phyloP scores from a whole-genome alignment of 2,888 invertebrate genomes.

The Machimus rusticus region DNA sequence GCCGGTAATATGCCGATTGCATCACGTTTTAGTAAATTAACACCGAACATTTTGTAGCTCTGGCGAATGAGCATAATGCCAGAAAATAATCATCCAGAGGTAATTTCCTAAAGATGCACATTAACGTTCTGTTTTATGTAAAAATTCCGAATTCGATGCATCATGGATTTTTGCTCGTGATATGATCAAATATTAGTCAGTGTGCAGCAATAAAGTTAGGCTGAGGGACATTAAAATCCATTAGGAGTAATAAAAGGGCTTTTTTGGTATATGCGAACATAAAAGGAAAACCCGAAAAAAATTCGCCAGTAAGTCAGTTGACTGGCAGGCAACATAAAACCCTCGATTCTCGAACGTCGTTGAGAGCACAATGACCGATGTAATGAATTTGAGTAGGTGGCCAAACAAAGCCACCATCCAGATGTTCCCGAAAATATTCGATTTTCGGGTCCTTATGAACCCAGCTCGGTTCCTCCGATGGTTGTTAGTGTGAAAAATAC shows the following conservation, averaged over 20 bases:
- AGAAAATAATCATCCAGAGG: neutral
- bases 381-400: neutral
- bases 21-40: neutral
- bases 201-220: neutral
- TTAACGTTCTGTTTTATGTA: neutral
- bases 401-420: neutral
- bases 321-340: neutral
- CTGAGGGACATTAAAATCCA: neutral
- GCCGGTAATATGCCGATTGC: neutral
- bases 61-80: neutral
- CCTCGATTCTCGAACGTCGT: neutral
- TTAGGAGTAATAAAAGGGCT: neutral
- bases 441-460: neutral
- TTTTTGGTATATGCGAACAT: neutral
- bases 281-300: neutral
- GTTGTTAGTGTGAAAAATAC: conserved; percentile 1
- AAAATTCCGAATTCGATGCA: neutral
- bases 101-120: neutral
- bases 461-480: neutral
- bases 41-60: neutral
- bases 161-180: neutral
- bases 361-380: neutral
- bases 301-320: neutral
- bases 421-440: neutral
- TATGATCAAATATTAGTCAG: neutral